phyloP scores from a whole-genome alignment of 1,140 invertebrate species.

The Achatina immaculata region DNA sequence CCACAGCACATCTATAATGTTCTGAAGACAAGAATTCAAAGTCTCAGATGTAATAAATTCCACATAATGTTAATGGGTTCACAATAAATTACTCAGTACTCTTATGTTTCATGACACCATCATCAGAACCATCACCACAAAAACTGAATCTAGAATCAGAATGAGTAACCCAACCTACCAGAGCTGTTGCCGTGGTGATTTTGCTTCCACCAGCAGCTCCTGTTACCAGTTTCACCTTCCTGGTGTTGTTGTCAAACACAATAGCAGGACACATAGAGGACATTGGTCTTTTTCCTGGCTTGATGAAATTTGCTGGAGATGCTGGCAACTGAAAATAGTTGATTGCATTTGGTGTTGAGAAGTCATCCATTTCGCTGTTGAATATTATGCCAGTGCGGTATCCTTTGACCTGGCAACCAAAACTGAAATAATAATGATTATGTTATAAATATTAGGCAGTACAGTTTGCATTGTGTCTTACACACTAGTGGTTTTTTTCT shows the following conservation, averaged over 20 bases:
- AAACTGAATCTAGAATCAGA: too few species aligned
- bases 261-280: slow-evolving; percentile 93
- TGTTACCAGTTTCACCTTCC: slow-evolving; percentile 81
- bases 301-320: slow-evolving; percentile 81
- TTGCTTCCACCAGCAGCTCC: slow-evolving; percentile 93
- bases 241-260: slow-evolving; percentile 79
- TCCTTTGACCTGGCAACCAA: slow-evolving; percentile 72
- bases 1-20: slow-evolving; percentile 85
- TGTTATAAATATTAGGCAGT: background rate
- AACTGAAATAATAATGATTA: slow-evolving; percentile 61
- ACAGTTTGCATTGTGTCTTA: too few species aligned
- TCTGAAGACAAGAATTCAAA: slow-evolving; percentile 72
- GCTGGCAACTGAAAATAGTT: slow-evolving; percentile 82
- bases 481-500: too few species aligned
- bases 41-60: background rate
- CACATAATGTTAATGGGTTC: background rate
- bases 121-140: background rate
- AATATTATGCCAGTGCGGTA: slow-evolving; percentile 89
- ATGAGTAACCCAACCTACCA: too few species aligned
- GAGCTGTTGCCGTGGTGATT: slow-evolving; percentile 86
- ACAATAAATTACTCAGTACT: background rate
- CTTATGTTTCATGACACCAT: background rate
- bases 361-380: slow-evolving; percentile 97
- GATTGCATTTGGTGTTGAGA: slow-evolving; percentile 80
- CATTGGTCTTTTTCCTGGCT: slow-evolving; percentile 85